Base-by-base conservation (phyloP, 2,113 vertebrate genomes). In the Psammodynastes pulverulentus region DNA sequence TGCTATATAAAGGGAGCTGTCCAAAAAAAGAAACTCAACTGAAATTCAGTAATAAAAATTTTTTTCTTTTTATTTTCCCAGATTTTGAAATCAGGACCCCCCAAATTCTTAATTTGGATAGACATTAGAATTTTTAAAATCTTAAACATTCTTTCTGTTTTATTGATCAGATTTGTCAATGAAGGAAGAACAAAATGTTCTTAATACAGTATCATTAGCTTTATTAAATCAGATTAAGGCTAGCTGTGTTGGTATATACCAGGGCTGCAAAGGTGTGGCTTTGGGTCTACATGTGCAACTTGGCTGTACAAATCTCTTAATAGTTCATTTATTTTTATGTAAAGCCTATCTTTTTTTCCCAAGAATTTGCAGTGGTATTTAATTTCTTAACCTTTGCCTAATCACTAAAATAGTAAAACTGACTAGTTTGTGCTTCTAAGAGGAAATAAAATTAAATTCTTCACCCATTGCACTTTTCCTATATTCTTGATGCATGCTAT, bases 401-500 rank as follows among this genome's bases (percentile, higher is more conserved):
- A 9, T 91, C 9, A 89, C 46, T 9, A 29, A 49, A 51, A 23
- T 29, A 13, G 5, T 26, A 48, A 43, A 46, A 90, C 48, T 92
- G 54, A 39, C 52, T 54, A 91, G 26, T 62, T 86, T 9, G 34
- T 62, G 45, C 45, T 43, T 34, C 48, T 51, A 56, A 10, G 53
- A 9, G 72, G 84, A 39, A 21, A 51, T 84, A 87, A 86, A 94
- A 93, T 96, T 94, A 90, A 94, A 51, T 92, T 94, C 34, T 95
- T 94, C 86, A 91, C 85, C 56, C 90, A 95, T 94, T 93, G 86
- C 93, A 93, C 26, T 94, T 90, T 93, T 90, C 34, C 86, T 91
- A 39, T 62, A 21, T 94, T 92, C 88, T 94, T 92, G 87, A 92
- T 94, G 87, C 21, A 1, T 94, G 96, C 93, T 94, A 94, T 94